Evolutionary conservation across 2,113 vertebrate species (phyloP).

Genomic region (Onychostoma macrolepis): DNA sequence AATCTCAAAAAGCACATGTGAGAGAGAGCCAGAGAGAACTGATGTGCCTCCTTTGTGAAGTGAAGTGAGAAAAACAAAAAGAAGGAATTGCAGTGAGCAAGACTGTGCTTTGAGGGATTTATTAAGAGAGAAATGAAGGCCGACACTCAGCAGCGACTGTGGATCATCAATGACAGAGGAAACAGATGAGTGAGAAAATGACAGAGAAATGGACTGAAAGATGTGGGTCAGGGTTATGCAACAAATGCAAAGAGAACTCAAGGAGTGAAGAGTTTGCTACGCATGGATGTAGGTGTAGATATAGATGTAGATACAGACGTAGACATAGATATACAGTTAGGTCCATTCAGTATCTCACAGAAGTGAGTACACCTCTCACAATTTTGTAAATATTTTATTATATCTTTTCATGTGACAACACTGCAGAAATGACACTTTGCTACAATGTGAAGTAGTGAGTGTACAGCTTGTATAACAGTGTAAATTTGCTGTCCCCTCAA

Average conservation of each 20-base stretch:
- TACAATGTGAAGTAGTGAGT: no score
- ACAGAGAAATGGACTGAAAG: not conserved
- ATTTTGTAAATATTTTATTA: no score
- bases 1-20: not conserved
- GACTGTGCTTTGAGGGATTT: conserved; percentile 19
- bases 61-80: not conserved
- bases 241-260: conserved; percentile 7
- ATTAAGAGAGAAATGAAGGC: conserved; percentile 23
- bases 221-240: conserved; percentile 39
- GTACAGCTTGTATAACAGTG: no score
- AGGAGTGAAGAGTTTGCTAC: not conserved
- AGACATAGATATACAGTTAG: no score
- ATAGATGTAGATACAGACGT: not conserved
- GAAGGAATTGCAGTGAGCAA: not conserved
- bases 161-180: conserved; percentile 9
- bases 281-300: not conserved
- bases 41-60: no score
- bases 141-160: not conserved
- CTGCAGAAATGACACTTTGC: no score
- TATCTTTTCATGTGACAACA: no score
- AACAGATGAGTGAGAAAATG: conserved; percentile 34
- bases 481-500: no score
- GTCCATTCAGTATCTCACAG: no score
- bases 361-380: no score
- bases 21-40: not conserved